Percentiles rank a stretch among this genome's conserved stretches.
These are phyloP conservation scores for Phrynosoma platyrhinos DNA, from an alignment of 2,113 vertebrate species.

Conservation along the genomic window DNA sequence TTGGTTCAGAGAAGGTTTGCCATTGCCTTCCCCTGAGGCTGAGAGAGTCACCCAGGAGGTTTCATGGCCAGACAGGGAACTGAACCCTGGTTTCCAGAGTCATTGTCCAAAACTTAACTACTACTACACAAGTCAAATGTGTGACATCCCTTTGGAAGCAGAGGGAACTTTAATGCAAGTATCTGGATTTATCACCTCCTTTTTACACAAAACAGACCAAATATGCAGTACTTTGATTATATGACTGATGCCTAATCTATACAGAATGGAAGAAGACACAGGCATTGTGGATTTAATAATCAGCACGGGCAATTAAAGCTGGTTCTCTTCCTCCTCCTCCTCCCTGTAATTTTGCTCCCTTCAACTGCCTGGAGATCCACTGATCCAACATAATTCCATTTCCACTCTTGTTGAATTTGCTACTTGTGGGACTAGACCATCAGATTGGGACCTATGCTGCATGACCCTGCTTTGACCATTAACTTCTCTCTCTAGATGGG, in stretches of 20 bases:
- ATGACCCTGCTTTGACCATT: conserved; percentile 7
- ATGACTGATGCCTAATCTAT: background rate
- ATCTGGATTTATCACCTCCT: too few relatives aligned
- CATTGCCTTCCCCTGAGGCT: too few relatives aligned
- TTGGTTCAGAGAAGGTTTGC: too few relatives aligned
- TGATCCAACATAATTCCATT: background rate
- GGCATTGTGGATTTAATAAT: conserved; percentile 10
- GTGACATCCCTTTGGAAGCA: background rate
- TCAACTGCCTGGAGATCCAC: background rate
- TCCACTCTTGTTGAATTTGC: background rate
- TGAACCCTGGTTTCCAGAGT: too few relatives aligned
- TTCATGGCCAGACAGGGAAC: too few relatives aligned
- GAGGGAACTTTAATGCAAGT: background rate
- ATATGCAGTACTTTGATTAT: background rate
- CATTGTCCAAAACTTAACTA: too few relatives aligned
- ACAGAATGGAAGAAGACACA: background rate
- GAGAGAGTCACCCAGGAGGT: too few relatives aligned
- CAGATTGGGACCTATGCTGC: background rate
- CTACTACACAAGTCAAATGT: background rate
- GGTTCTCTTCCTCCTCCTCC: too few relatives aligned
- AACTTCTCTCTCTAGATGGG: background rate
- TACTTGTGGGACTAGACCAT: background rate
- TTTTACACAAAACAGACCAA: background rate
- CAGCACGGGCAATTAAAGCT: background rate
- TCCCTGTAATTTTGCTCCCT: background rate